Base-by-base conservation (phyloP, 2,888 invertebrate genomes). In the Ophioninae sp. region DNA sequence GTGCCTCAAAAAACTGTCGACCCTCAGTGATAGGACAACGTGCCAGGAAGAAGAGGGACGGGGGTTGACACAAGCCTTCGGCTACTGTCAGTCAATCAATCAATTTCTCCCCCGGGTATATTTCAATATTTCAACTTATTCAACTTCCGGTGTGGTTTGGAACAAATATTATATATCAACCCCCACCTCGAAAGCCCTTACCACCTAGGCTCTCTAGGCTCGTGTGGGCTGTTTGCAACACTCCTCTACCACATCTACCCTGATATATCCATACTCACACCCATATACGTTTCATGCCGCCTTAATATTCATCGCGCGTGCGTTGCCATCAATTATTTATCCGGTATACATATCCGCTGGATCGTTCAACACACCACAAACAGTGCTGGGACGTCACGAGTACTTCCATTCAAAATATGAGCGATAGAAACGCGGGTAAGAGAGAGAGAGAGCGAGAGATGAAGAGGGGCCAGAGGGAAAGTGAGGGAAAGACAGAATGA, bases 311-410 rank as follows among this genome's bases (percentile, higher is more conserved):
- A 71, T 74, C 56, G 64, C 61, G 64, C 71, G 69, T 56, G 68
- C 39, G 73, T 68, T 67, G 56, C 72, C 67, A 73, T 76, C 79
- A 65, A 79, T 69, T 78, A 78, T 78, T 78, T 51, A 69, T 71
- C 69, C 41, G 22, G 44, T 39, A 39, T 30, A 41, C 68, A 41
- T 41, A 61, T 68, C 37, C 17, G 37, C 44, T 41, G 37, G 71
- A 72, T 78, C 65, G 69, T 74, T 78, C 61, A 39, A 73, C 73
- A 74, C 56, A 73, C 73, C 65, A 69, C 74, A 73, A 77, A 74
- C 51, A 51, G 74, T 81, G 77, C 78, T 65, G 44, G 78, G 77
- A 80, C 78, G 80, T 76, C 63, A 63, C 64, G 77, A 80, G 80
- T 68, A 79, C 73, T 84, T 81, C 75, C 51, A 69, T 71, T 73